Evolutionary conservation across 2,113 vertebrate species (phyloP), one percentile per base, ranked within the genome.

Genomic region (Erythrocercus mccallii): DNA sequence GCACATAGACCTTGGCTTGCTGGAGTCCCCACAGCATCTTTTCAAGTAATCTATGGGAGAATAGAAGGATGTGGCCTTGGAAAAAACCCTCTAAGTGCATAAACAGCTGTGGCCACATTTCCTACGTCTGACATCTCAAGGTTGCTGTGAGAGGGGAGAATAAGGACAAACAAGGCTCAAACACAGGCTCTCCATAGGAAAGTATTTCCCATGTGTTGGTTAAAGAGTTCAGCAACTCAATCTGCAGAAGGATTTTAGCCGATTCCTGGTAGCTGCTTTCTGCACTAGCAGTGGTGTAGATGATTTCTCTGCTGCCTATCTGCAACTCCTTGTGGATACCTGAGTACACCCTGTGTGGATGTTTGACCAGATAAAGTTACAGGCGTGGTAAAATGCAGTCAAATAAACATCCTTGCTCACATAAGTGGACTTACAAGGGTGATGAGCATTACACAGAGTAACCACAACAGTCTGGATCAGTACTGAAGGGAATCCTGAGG

Each of bases 61-160:
- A 88, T 15, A 91, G 95, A 96, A 96, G 82, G 83, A 97, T 93
- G 80, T 91, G 95, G 95, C 96, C 96, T 96, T 91, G 92, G 90
- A 95, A 97, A 81, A 80, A 21, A 66, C 31, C 19, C 92, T 89
- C 82, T 98, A 98, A 98, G 92, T 88, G 81, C 94, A 97, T 88
- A 97, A 98, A 96, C 98, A 98, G 98, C 98, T 98, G 97, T 92
- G 96, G 93, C 91, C 95, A 95, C 50, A 81, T 95, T 95, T 90
- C 92, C 61, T 95, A 83, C 0, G 21, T 15, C 86, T 97, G 97
- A 97, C 96, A 97, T 92, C 97, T 98, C 97, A 96, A 98, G 97
- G 98, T 88, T 97, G 70, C 68, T 74, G 94, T 22, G 42, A 66
- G 87, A 95, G 82, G 76, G 65, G 64, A 68, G 86, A 81, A 80